Conservation (phyloP, 2,888 invertebrate species). For the Tillus elongatus region DNA sequence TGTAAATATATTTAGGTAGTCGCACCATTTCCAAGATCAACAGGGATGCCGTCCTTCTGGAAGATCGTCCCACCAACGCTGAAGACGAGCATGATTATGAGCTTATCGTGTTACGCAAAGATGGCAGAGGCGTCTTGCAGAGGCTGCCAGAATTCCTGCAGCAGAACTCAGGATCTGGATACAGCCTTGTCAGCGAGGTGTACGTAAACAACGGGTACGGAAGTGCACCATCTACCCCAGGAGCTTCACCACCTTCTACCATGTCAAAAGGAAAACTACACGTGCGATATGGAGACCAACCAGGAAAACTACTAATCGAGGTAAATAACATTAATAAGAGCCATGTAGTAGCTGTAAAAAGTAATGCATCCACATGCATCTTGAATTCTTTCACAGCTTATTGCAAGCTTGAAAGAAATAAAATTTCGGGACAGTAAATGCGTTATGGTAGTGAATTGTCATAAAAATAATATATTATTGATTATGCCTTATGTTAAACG, state of each 20-base stretch:
- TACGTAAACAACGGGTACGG: slow-evolving; percentile 69
- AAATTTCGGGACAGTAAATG: no score
- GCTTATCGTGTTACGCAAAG: slow-evolving; percentile 39
- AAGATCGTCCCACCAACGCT: no score
- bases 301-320: slow-evolving; percentile 75
- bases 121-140: slow-evolving; percentile 39
- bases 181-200: slow-evolving; percentile 67
- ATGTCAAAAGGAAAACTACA: slow-evolving; percentile 38
- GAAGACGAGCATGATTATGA: slow-evolving; percentile 44
- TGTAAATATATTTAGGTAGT: no score
- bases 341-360: no score
- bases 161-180: slow-evolving; percentile 27
- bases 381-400: no score
- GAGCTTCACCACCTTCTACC: slow-evolving; percentile 49
- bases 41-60: slow-evolving; percentile 21
- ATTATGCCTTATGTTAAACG: no score
- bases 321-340: no score
- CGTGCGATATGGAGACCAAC: slow-evolving; percentile 41
- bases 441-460: no score
- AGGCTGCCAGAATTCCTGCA: slow-evolving; percentile 46
- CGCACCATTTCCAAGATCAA: slow-evolving; percentile 41
- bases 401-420: no score
- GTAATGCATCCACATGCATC: no score
- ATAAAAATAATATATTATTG: no score
- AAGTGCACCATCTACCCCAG: slow-evolving; percentile 50